A percentile compares a stretch with the other conserved stretches of the same genome.
Evolutionary conservation across 2,113 vertebrate species (phyloP).

Genomic region (Gallinago jamesoni): DNA sequence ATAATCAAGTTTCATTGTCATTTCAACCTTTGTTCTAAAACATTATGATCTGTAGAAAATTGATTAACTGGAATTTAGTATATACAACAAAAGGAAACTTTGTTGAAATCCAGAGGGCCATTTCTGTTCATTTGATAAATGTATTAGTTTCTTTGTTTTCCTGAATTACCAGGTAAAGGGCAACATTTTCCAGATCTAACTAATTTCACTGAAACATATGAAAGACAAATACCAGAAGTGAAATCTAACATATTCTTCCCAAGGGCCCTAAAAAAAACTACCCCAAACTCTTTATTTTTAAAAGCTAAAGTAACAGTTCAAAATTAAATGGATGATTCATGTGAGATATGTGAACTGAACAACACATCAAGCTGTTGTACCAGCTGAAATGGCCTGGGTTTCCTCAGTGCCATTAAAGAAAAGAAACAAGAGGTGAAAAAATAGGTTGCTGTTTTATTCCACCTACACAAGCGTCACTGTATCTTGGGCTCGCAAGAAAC

Average conservation of each 20-base stretch:
- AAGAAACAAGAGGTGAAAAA: conserved; percentile 9
- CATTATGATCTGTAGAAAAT: conserved; percentile 66
- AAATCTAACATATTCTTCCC: conserved; percentile 71
- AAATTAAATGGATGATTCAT: conserved; percentile 69
- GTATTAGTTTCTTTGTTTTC: conserved; percentile 72
- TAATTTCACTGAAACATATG: conserved; percentile 70
- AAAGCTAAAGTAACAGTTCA: conserved; percentile 59
- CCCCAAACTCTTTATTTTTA: conserved; percentile 55
- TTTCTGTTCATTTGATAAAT: conserved; percentile 73
- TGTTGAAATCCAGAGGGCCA: conserved; percentile 58
- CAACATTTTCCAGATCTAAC: conserved; percentile 75
- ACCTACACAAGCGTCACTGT: fast-evolving
- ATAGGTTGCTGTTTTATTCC: neutral
- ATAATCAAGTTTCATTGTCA: conserved; percentile 49
- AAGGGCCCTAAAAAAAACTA: conserved; percentile 24
- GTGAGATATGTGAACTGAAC: conserved; percentile 19
- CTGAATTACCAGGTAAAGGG: conserved; percentile 74
- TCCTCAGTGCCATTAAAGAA: conserved; percentile 36
- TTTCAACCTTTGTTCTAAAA: conserved; percentile 48
- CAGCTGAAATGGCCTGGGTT: conserved; percentile 48
- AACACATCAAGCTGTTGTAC: conserved; percentile 30
- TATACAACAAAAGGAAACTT: conserved; percentile 47
- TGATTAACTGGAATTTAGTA: conserved; percentile 53
- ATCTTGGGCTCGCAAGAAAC: neutral
- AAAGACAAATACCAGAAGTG: conserved; percentile 76